Evolutionary conservation across 64 coral and sea anemone genomes (phyloP).

Genomic region (Exaiptasia diaphana): DNA sequence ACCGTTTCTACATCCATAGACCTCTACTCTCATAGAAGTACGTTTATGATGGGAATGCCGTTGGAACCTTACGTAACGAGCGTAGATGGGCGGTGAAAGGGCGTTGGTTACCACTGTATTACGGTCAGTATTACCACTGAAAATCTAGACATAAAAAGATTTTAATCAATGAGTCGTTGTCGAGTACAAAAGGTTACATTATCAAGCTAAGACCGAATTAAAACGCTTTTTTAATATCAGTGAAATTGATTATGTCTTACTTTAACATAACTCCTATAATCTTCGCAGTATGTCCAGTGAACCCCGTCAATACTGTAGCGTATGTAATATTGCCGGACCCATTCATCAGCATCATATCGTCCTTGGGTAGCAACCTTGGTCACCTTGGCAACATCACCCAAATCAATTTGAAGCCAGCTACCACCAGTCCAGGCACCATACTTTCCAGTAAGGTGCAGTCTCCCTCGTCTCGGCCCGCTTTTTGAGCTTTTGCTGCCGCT

Average conservation of each 20-base stretch:
- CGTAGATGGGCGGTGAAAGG: neutral
- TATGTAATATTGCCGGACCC: neutral
- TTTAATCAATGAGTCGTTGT: neutral
- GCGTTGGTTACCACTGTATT: neutral
- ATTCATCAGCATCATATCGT: neutral
- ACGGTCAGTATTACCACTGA: neutral
- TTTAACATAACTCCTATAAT: neutral
- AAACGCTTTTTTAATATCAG: too few species aligned
- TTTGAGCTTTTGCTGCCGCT: neutral
- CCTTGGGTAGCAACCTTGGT: constrained; percentile 5
- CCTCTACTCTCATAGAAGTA: constrained; percentile 27
- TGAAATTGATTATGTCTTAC: too few species aligned
- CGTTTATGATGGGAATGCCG: neutral
- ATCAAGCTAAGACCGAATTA: too few species aligned
- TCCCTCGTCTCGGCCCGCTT: neutral
- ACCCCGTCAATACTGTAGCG: constrained; percentile 8
- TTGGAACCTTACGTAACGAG: constrained; percentile 1
- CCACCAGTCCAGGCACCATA: neutral
- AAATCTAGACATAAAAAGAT: neutral
- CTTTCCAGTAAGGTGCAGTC: neutral
- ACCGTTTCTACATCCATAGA: constrained; percentile 28
- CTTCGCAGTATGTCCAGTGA: neutral
- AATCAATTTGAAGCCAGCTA: neutral
- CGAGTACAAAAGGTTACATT: too few species aligned
- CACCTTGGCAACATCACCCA: neutral